Evolutionary conservation across 1,140 invertebrate species (phyloP).

Genomic region (Drosophila lacertosa): DNA sequence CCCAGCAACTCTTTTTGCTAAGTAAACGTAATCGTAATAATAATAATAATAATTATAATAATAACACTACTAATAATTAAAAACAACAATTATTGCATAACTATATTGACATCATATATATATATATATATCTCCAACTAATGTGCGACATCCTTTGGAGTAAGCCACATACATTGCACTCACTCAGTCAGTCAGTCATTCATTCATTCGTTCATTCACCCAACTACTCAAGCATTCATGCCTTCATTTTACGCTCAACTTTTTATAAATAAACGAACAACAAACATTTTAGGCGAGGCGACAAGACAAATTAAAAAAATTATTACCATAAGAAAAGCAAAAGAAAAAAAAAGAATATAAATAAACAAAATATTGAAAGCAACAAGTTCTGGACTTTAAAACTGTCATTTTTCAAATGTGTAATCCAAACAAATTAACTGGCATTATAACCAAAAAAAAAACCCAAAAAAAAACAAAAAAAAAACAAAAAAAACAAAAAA

Average conservation of each 20-base stretch:
- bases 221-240: conserved; percentile 32
- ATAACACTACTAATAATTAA: background rate
- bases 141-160: conserved; percentile 28
- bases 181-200: conserved; percentile 34
- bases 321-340: conserved; percentile 27
- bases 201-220: conserved; percentile 32
- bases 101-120: conserved; percentile 3
- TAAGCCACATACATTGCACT: conserved; percentile 25
- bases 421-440: conserved; percentile 55
- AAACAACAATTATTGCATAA: conserved; percentile 8
- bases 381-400: conserved; percentile 71
- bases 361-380: conserved; percentile 47
- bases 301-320: conserved; percentile 27
- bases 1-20: conserved; percentile 8
- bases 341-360: conserved; percentile 25
- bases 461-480: background rate
- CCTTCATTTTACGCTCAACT: conserved; percentile 30
- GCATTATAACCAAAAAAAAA: conserved; percentile 36
- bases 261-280: conserved; percentile 36
- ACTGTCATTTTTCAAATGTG: conserved; percentile 68
- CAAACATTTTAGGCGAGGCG: conserved; percentile 23
- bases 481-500: conserved; percentile 5
- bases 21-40: conserved; percentile 9
- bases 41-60: conserved; percentile 5
- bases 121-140: conserved; percentile 32